Evolutionary conservation across 1,140 invertebrate species (phyloP).

Genomic region (Cotesia glomerata): DNA sequence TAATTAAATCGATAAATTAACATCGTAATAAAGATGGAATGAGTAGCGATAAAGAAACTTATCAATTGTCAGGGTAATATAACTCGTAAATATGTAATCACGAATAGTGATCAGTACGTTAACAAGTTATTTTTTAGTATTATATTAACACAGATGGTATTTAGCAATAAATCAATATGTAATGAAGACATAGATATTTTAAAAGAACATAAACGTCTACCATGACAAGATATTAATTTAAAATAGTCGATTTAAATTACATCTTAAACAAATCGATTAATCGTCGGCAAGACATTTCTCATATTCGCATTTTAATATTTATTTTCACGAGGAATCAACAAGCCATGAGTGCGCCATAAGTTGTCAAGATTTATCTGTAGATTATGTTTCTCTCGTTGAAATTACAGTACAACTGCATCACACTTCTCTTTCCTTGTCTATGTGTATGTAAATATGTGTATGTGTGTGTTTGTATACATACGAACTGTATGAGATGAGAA

Average conservation of each 20-base stretch:
- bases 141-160: too few relatives aligned
- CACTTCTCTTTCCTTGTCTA: background rate
- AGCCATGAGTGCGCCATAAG: constrained; percentile 17
- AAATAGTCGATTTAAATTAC: constrained; percentile 12
- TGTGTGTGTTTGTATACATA: background rate
- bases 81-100: too few relatives aligned
- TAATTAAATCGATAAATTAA: too few relatives aligned
- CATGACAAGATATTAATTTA: background rate
- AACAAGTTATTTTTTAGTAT: too few relatives aligned
- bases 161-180: constrained; percentile 13
- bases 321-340: constrained; percentile 14
- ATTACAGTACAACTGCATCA: constrained; percentile 28
- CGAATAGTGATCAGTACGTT: too few relatives aligned
- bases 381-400: constrained; percentile 27
- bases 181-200: constrained; percentile 25
- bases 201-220: background rate
- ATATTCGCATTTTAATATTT: constrained; percentile 13
- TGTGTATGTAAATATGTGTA: background rate
- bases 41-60: too few relatives aligned
- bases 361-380: constrained; percentile 11
- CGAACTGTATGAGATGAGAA: background rate
- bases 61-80: too few relatives aligned
- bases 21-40: too few relatives aligned
- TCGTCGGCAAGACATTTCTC: constrained; percentile 9
- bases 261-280: constrained; percentile 18